phyloP scores from a whole-genome alignment of 2,888 invertebrate species.

The Pomacea canaliculata region DNA sequence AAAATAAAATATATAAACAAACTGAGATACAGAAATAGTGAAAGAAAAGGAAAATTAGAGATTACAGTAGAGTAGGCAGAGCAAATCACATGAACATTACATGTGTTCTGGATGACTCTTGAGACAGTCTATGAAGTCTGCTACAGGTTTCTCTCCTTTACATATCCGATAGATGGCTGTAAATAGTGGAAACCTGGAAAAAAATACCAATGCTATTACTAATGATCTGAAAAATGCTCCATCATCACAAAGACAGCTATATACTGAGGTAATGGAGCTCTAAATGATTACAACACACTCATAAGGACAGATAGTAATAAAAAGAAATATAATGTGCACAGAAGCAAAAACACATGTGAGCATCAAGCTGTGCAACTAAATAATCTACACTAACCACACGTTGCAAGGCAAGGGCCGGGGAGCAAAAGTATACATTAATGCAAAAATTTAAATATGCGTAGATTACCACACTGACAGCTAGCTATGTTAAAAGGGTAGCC shows the following conservation, averaged over 20 bases:
- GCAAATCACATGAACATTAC: constrained; percentile 64
- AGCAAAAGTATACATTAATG: too few relatives aligned
- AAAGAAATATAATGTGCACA: too few relatives aligned
- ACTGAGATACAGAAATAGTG: background rate
- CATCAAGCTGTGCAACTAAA: too few relatives aligned
- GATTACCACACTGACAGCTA: too few relatives aligned
- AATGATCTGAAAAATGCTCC: background rate
- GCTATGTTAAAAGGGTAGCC: too few relatives aligned
- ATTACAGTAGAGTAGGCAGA: background rate
- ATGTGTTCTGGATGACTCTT: constrained; percentile 96
- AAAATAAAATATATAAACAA: too few relatives aligned
- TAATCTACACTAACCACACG: too few relatives aligned
- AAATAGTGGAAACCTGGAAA: constrained; percentile 90
- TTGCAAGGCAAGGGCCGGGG: too few relatives aligned
- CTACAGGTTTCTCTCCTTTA: constrained; percentile 82
- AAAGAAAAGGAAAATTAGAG: background rate
- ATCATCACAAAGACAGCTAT: background rate
- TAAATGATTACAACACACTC: background rate
- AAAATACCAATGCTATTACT: background rate
- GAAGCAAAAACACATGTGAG: too few relatives aligned
- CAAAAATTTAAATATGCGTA: too few relatives aligned
- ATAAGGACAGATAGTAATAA: too few relatives aligned
- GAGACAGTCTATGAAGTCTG: constrained; percentile 90
- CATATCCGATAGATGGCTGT: constrained; percentile 96
- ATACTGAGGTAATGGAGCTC: background rate